These are phyloP conservation scores for Indicator indicator DNA, from an alignment of 2,113 vertebrate genomes.

Conservation along the genomic window DNA sequence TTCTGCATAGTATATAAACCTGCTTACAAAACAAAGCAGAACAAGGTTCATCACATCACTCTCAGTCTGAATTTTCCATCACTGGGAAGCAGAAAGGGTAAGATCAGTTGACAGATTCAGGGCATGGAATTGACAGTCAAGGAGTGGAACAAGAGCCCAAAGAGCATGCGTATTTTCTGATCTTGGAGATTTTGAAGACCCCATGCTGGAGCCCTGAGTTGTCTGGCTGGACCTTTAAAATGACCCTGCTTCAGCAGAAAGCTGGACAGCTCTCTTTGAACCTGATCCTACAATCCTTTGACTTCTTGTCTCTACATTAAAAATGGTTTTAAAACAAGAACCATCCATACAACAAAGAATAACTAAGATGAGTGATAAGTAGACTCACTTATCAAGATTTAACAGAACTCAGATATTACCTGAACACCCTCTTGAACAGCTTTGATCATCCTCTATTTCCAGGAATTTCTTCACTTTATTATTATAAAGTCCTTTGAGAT, in stretches of 20 bases:
- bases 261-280: neutral
- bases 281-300: rapidly evolving
- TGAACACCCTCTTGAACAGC: neutral
- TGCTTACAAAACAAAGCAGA: conserved; percentile 43
- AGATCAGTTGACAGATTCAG: conserved; percentile 11
- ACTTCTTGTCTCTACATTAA: neutral
- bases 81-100: neutral
- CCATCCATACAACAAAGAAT: neutral
- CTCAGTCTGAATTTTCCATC: conserved; percentile 16
- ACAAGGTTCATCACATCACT: conserved; percentile 28
- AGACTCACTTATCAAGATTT: neutral
- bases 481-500: conserved; percentile 18
- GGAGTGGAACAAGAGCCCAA: neutral
- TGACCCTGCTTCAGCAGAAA: neutral
- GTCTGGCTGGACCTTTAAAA: neutral
- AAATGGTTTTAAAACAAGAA: neutral
- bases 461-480: conserved; percentile 6
- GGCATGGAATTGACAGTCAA: neutral
- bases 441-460: conserved; percentile 48
- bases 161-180: neutral
- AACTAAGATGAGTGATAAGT: conserved; percentile 26
- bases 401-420: neutral
- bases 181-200: neutral
- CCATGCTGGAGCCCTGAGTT: neutral
- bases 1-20: conserved; percentile 28